These are phyloP conservation scores for Lepidurus couesii DNA, from an alignment of 1,140 invertebrate species.

Conservation along the genomic window DNA sequence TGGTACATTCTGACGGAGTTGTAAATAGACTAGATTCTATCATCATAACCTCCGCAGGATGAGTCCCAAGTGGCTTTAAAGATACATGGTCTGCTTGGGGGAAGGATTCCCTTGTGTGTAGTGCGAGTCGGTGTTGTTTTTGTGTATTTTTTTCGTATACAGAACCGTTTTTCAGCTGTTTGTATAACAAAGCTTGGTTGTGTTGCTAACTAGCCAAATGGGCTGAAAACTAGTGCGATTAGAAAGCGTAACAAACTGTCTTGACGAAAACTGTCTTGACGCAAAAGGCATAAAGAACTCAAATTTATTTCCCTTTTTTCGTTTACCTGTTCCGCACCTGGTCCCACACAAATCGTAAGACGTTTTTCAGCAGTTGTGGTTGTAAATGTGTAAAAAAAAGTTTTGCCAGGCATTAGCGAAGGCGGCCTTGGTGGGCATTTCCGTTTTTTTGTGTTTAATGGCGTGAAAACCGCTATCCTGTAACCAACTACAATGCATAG, in stretches of 20 bases:
- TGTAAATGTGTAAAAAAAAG: not conserved
- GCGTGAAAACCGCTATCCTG: not conserved
- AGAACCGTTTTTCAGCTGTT: constrained; percentile 11
- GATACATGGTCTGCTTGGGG: not conserved
- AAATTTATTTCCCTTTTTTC: not conserved
- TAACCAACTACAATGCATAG: not conserved
- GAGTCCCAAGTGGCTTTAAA: constrained; percentile 1
- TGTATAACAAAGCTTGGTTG: not conserved
- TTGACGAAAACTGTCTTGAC: not conserved
- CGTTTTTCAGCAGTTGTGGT: not conserved
- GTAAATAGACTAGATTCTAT: not conserved
- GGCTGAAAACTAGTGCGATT: constrained; percentile 9
- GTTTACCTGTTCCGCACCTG: not conserved
- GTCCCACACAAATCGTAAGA: not conserved
- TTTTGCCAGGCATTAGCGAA: not conserved
- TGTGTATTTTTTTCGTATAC: not conserved
- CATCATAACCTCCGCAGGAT: not conserved
- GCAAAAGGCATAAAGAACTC: not conserved
- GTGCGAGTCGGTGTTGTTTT: not conserved
- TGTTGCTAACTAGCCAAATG: not conserved
- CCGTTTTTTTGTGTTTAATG: not conserved
- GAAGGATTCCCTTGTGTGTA: not conserved
- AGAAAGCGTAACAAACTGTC: constrained; percentile 19
- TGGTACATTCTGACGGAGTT: not conserved
- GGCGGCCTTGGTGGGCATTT: not conserved